Conservation (phyloP, 2,113 vertebrate genomes). For the Thamnophis sirtalis region DNA sequence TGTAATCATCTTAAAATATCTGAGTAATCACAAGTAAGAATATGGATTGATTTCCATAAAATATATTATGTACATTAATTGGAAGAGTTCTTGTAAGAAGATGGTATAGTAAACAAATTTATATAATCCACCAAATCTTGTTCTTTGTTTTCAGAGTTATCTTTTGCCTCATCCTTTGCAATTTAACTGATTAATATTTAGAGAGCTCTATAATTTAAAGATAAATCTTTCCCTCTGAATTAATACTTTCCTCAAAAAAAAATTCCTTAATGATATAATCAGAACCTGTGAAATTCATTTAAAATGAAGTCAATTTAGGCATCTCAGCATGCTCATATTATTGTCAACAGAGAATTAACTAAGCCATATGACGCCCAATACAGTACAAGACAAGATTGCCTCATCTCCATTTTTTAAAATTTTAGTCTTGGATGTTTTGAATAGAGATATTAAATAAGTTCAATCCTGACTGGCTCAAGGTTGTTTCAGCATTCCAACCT, state of each 20-base stretch:
- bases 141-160: background rate
- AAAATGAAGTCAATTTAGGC: too few relatives aligned
- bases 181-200: background rate
- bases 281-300: too few relatives aligned
- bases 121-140: background rate
- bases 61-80: background rate
- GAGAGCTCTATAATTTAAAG: background rate
- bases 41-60: background rate
- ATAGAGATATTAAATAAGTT: too few relatives aligned
- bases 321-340: too few relatives aligned
- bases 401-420: too few relatives aligned
- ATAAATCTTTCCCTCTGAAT: background rate
- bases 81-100: background rate
- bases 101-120: background rate
- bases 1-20: background rate
- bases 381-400: too few relatives aligned
- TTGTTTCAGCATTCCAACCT: too few relatives aligned
- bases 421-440: too few relatives aligned
- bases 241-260: background rate
- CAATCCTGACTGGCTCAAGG: too few relatives aligned
- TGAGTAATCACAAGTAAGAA: background rate
- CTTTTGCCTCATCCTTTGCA: background rate
- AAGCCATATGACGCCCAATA: too few relatives aligned
- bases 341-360: too few relatives aligned
- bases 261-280: background rate